Evolutionary conservation across 2,888 invertebrate genomes (phyloP).

Genomic region (Troides helena): DNA sequence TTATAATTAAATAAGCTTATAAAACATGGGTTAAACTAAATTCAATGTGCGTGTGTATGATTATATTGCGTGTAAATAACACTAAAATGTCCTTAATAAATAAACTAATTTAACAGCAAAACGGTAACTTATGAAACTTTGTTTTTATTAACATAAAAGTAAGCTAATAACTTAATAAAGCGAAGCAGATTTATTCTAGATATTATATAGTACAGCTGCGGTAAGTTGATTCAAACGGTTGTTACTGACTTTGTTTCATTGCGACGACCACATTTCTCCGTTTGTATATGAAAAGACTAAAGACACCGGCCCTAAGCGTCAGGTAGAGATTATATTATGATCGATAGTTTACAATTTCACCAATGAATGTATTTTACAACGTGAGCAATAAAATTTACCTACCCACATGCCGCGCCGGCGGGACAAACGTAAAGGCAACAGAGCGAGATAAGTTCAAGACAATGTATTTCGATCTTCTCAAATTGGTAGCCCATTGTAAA

Average conservation of each 20-base stretch:
- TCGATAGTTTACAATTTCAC: slow-evolving; percentile 18
- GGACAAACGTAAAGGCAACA: slow-evolving; percentile 18
- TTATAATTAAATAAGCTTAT: too few relatives aligned
- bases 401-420: slow-evolving; percentile 29
- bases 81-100: too few relatives aligned
- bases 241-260: background rate
- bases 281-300: slow-evolving; percentile 1
- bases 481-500: slow-evolving; percentile 20
- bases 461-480: slow-evolving; percentile 6
- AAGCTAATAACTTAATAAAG: too few relatives aligned
- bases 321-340: slow-evolving; percentile 23
- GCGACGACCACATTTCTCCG: background rate
- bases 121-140: too few relatives aligned
- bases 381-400: slow-evolving; percentile 31
- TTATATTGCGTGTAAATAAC: too few relatives aligned
- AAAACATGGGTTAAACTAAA: too few relatives aligned
- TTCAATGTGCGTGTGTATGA: too few relatives aligned
- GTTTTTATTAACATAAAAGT: too few relatives aligned
- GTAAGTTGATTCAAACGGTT: too few relatives aligned
- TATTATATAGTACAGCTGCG: too few relatives aligned
- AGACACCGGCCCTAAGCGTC: slow-evolving; percentile 1
- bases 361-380: slow-evolving; percentile 26
- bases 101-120: too few relatives aligned
- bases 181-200: too few relatives aligned
- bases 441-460: slow-evolving; percentile 16